phyloP scores from a whole-genome alignment of 2,113 vertebrate genomes.

The Notechis scutatus region DNA sequence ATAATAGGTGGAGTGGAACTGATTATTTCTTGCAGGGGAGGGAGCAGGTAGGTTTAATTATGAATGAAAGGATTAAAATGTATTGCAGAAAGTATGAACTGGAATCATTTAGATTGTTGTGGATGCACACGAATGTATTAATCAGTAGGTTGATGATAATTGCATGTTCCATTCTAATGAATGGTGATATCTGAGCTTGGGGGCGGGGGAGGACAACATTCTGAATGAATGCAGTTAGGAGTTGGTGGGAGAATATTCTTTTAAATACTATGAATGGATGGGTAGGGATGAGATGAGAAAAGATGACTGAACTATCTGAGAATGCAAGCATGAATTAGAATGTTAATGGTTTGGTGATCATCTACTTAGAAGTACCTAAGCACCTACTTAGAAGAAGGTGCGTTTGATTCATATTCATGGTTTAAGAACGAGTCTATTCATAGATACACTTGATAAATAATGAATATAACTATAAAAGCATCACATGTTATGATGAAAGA shows the following conservation, averaged over 20 bases:
- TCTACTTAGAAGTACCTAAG: not conserved
- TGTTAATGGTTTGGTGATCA: not conserved
- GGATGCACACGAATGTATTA: not conserved
- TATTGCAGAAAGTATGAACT: not conserved
- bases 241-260: not conserved
- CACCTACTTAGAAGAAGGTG: not conserved
- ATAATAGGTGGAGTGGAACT: not conserved
- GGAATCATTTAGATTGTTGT: not conserved
- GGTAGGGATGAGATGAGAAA: not conserved
- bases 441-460: not conserved
- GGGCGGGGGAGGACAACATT: not conserved
- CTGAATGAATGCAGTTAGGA: not conserved
- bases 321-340: not conserved
- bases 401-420: not conserved
- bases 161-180: not conserved
- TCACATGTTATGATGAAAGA: not conserved
- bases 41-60: not conserved
- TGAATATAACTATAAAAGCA: not conserved
- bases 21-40: not conserved
- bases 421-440: not conserved
- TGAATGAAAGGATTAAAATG: not conserved
- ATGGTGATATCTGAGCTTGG: not conserved
- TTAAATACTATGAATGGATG: not conserved
- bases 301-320: not conserved
- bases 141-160: not conserved